Evolutionary conservation across 2,113 vertebrate genomes (phyloP).

Genomic region (Lynx canadensis): DNA sequence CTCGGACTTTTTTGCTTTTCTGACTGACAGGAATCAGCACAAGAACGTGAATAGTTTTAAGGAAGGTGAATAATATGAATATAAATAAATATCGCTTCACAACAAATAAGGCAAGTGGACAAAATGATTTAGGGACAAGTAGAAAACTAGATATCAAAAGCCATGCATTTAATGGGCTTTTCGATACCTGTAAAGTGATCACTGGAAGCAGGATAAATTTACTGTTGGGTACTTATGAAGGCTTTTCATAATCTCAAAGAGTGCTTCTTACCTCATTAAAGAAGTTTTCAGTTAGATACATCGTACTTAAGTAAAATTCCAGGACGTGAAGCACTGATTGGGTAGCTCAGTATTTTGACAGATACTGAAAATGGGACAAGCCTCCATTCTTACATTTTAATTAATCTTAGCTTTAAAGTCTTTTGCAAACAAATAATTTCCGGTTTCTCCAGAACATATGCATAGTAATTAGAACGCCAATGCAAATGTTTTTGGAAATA

Average conservation of each 20-base stretch:
- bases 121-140: background rate
- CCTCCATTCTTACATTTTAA: conserved; percentile 7
- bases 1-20: background rate
- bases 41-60: background rate
- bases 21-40: background rate
- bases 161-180: background rate
- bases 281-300: background rate
- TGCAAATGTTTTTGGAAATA: background rate
- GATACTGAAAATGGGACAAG: background rate
- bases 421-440: conserved; percentile 27
- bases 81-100: background rate
- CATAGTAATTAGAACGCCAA: background rate
- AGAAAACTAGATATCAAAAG: background rate
- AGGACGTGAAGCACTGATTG: background rate
- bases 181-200: background rate
- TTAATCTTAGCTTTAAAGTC: background rate
- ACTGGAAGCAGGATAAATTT: background rate
- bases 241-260: background rate
- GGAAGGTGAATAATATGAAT: background rate
- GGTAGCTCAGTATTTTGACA: conserved; percentile 37
- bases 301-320: background rate
- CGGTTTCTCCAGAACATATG: background rate
- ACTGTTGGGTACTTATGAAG: background rate
- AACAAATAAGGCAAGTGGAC: background rate
- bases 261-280: background rate